Evolutionary conservation across 2,888 invertebrate genomes (phyloP), one percentile per base, ranked within the genome.

Genomic region (Andrena praecox): DNA sequence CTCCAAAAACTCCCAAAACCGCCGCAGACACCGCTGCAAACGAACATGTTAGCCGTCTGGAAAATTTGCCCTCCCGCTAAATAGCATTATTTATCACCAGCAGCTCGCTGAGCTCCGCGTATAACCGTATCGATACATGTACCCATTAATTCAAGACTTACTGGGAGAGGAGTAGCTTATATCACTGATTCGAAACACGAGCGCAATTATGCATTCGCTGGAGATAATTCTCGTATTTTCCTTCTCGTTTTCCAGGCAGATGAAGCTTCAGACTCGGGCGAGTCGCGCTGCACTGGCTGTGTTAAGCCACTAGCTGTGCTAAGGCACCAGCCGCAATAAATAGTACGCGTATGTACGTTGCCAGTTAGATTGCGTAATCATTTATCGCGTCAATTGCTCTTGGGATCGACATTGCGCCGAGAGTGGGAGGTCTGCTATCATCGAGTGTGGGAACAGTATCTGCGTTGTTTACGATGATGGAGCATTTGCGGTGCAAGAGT

Each of bases 121-220:
- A 35, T 56, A 35, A 35, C 33, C 54, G 7, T 68, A 68, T 35
- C 16, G 31, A 33, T 20, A 68, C 33, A 7, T 5, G 16, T 42
- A 27, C 29, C 29, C 63, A 35, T n/a, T 72, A 54, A 72, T 54
- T 72, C 50, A n/a, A 10, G 12, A 72, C 63, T 72, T 72, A 72
- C 63, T 54, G 6, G n/a, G 33, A 16, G 33, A 27, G n/a, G 1
- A 33, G 54, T n/a, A 4, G 52, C 35, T 29, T 56, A 56, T 54
- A 54, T 64, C 27, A 42, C 42, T 54, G 35, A 56, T 27, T 64
- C 56, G 12, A 42, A 24, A 16, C 31, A 50, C 50, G 54, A 6
- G 33, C 16, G 16, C 33, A 33, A 54, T 72, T 72, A 27, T n/a
- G 35, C 24, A 7, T 56, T 42, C 10, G 56, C 20, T 1, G 35